A percentile compares a stretch with the other conserved stretches of the same genome.
Evolutionary conservation across 1,140 invertebrate species (phyloP).

Genomic region (Halictus rubicundus): DNA sequence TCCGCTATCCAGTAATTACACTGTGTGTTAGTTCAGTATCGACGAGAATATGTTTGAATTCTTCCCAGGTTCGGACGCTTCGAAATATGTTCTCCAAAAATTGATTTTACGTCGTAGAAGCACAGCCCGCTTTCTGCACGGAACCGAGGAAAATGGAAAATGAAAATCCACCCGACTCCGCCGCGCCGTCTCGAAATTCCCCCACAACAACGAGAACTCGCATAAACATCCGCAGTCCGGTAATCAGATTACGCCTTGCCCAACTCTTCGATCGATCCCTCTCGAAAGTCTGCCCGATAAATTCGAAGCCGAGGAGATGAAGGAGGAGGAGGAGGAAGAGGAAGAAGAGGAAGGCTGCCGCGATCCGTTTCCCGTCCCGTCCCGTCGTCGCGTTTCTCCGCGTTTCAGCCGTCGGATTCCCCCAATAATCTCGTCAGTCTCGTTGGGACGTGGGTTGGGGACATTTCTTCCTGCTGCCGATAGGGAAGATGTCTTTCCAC

Average conservation of each 20-base stretch:
- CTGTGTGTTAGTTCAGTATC: too few relatives aligned
- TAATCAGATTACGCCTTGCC: too few relatives aligned
- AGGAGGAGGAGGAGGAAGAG: background rate
- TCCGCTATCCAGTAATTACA: too few relatives aligned
- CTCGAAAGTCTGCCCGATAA: background rate
- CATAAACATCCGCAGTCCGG: too few relatives aligned
- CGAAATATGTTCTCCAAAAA: too few relatives aligned
- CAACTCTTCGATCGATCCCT: background rate
- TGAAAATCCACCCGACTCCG: background rate
- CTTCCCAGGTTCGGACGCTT: too few relatives aligned
- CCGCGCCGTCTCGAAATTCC: too few relatives aligned
- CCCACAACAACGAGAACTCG: too few relatives aligned
- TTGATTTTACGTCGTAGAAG: too few relatives aligned
- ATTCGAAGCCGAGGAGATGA: background rate
- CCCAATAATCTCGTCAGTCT: conserved; percentile 37
- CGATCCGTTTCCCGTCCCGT: conserved; percentile 2
- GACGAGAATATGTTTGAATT: too few relatives aligned
- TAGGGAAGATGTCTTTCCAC: background rate
- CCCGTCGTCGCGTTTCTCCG: background rate
- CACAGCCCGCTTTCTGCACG: background rate
- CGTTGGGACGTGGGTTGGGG: background rate
- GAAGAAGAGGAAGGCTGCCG: too few relatives aligned
- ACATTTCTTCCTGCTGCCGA: background rate
- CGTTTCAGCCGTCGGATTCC: too few relatives aligned
- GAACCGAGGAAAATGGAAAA: background rate